Evolutionary conservation across 2,113 vertebrate genomes (phyloP), one percentile per base, ranked within the genome.

Genomic region (Capreolus pygargus): DNA sequence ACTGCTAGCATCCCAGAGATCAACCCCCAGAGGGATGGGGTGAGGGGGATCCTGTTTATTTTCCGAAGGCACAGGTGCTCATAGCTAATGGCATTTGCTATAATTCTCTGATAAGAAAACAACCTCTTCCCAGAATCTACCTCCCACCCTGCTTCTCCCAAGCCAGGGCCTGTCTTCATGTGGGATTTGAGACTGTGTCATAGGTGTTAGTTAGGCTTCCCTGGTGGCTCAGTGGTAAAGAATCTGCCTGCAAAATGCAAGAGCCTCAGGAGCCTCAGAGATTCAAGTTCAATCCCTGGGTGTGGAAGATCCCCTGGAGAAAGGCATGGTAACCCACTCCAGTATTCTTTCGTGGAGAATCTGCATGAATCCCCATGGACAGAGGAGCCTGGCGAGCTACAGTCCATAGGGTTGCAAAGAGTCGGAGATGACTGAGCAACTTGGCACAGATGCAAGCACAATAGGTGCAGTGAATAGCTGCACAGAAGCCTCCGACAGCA

Each of bases 31-130:
- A 50, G 92, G 50, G 27, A 64, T 6, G 21, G n/a, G 61, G 7
- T 33, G 33, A 67, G 12, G 45, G 19, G 25, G 28, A 6, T 39
- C 54, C 60, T 95, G 39, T 84, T 95, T 86, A 86, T 92, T 86
- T 97, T 94, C 95, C 3, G 3, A 91, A 96, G 93, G 67, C 97
- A 94, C 97, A 97, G 95, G 95, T 97, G 97, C 19, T 94, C 76
- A 33, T 2, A 74, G 86, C 43, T 97, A 97, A 97, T 84, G 79
- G 33, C 86, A 89, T 89, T 87, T 93, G 93, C 50, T 79, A 7
- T 47, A 96, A 95, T 76, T 94, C 61, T 94, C 86, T 70, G 45
- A 54, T 78, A 93, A 60, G 93, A 97, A 98, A 98, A 97, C 96
- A 94, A 86, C 93, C 70, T 91, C 79, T 98, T 97, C 97, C 97